phyloP scores from a whole-genome alignment of 2,797 vertebrate species.

The Sebastes nivosus region DNA sequence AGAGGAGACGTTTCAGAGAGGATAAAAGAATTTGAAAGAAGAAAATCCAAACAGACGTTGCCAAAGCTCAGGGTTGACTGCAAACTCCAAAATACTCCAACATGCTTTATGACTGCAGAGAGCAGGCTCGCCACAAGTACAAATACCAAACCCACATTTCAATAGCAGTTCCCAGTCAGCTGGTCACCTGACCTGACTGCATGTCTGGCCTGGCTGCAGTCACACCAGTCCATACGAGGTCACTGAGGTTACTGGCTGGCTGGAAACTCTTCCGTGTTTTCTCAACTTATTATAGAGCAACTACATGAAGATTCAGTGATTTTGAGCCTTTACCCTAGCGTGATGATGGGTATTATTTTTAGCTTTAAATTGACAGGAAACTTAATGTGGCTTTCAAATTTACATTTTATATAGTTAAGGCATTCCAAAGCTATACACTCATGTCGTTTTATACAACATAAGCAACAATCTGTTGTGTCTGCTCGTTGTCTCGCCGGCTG shows the following conservation, averaged over 20 bases:
- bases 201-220: conserved; percentile 51
- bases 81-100: conserved; percentile 28
- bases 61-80: conserved; percentile 19
- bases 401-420: not conserved
- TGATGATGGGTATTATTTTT: not conserved
- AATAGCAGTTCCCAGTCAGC: conserved; percentile 46
- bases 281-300: not conserved
- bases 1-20: conserved; percentile 2
- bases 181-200: conserved; percentile 59
- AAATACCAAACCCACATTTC: conserved; percentile 59
- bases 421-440: not conserved
- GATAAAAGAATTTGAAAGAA: conserved; percentile 19
- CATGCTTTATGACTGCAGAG: conserved; percentile 25
- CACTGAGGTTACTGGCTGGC: conserved; percentile 37
- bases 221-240: conserved; percentile 42
- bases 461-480: not conserved
- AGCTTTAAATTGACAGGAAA: not conserved
- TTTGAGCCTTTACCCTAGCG: not conserved
- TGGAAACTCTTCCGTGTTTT: conserved; percentile 25
- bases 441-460: not conserved
- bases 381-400: not conserved
- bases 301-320: not conserved
- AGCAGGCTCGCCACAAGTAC: conserved; percentile 40
- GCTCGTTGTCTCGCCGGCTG: not conserved
- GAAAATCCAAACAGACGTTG: not conserved